These are phyloP conservation scores for Bufotes viridis DNA, from an alignment of 2,797 vertebrate species.

Conservation along the genomic window DNA sequence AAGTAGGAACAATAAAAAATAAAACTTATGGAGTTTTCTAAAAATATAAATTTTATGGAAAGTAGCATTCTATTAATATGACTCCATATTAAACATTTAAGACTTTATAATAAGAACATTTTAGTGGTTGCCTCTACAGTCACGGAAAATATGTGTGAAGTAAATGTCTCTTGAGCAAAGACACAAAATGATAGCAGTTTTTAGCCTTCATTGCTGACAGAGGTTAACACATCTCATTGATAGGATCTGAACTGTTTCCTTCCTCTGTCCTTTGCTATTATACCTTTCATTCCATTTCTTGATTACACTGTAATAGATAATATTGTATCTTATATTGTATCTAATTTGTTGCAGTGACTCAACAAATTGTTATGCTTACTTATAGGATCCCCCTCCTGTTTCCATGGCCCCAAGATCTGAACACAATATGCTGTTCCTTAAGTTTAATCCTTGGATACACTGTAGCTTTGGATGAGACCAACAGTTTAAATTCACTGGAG, in stretches of 20 bases:
- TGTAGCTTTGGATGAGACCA: not conserved
- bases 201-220: constrained; percentile 15
- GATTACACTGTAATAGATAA: not conserved
- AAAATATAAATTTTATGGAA: not conserved
- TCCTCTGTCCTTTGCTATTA: constrained; percentile 15
- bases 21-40: not conserved
- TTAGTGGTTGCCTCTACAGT: not conserved
- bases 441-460: not conserved
- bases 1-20: not conserved
- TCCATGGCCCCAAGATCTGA: not conserved
- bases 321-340: not conserved
- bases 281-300: constrained; percentile 3
- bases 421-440: not conserved
- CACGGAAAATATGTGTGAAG: not conserved
- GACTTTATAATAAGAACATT: not conserved
- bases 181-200: constrained; percentile 12
- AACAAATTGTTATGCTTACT: not conserved
- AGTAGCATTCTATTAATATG: not conserved
- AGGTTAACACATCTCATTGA: constrained; percentile 17
- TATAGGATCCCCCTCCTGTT: not conserved
- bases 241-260: constrained; percentile 2
- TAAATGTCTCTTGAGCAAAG: not conserved
- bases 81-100: not conserved
- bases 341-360: not conserved
- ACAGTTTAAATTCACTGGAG: not conserved